Base-by-base conservation (phyloP, 2,888 invertebrate species). In the Xylophagus ater region DNA sequence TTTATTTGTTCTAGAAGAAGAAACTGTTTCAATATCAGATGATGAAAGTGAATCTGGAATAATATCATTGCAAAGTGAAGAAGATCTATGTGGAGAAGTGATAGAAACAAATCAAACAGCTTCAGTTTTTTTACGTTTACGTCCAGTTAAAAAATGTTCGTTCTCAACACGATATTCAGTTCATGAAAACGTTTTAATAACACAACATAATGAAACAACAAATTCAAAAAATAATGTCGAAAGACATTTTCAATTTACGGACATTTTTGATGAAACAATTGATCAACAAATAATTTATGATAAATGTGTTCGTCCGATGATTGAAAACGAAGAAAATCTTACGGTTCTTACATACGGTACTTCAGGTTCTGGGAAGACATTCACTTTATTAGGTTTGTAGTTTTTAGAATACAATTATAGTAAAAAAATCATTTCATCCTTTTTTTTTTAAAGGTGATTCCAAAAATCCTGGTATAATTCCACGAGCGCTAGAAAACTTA, bases 361-460 rank as follows among this genome's bases (percentile, higher is more conserved):
- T 0, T 85, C 84, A 0, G 84, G 83, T 46, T 81, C 87, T 1
- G 88, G 88, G 28, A 86, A 86, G 59, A 82, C 84, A 0, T 80
- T 73, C 53, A 83, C 84, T 0, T 65, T 85, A 29, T 78, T 70
- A 72, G 82, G 34, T 34, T 18, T 25, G 17, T 17, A n/a, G 6
- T n/a, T n/a, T n/a, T n/a, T n/a, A n/a, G n/a, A n/a, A n/a, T n/a
- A n/a, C n/a, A n/a, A n/a, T n/a, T n/a, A n/a, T n/a, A n/a, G n/a
- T n/a, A n/a, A n/a, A n/a, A n/a, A n/a, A n/a, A n/a, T n/a, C n/a
- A n/a, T n/a, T n/a, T n/a, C n/a, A n/a, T 19, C 15, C 31, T 20
- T 34, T 31, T 10, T 7, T n/a, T 8, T n/a, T n/a, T 34, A 10
- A 12, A 34, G 75, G 76, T 2, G 65, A 66, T 29, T 56, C 61